phyloP scores from a whole-genome alignment of 2,797 vertebrate species.

The Vireo griseus region DNA sequence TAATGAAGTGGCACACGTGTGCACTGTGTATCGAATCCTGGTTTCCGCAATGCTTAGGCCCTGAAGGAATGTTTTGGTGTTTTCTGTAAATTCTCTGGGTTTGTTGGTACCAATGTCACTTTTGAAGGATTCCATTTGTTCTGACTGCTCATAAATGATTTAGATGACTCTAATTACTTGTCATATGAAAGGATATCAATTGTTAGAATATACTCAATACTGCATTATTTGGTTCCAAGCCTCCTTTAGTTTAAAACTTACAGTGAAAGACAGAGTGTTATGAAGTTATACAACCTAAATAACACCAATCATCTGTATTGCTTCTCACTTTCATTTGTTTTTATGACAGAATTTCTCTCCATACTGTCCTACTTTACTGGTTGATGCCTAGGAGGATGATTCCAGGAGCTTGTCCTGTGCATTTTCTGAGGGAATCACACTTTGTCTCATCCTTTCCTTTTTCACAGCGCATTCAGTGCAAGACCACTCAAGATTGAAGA shows the following conservation, averaged over 20 bases:
- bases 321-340: not conserved
- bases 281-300: not conserved
- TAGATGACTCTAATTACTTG: not conserved
- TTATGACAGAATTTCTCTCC: not conserved
- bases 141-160: not conserved
- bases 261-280: not conserved
- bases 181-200: not conserved
- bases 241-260: not conserved
- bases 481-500: not conserved
- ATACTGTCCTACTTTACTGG: not conserved
- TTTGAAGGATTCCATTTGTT: not conserved
- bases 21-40: not conserved
- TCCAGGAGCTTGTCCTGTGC: not conserved
- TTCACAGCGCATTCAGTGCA: not conserved
- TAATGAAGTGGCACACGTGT: not conserved
- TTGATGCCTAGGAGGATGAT: not conserved
- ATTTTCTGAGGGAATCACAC: not conserved
- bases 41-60: not conserved
- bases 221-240: not conserved
- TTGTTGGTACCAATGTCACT: not conserved
- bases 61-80: not conserved
- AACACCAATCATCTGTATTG: not conserved
- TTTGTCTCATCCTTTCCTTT: not conserved
- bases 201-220: not conserved
- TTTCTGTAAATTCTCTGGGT: not conserved